phyloP scores from a whole-genome alignment of 2,888 invertebrate genomes.

The Pachymerium ferrugineum region DNA sequence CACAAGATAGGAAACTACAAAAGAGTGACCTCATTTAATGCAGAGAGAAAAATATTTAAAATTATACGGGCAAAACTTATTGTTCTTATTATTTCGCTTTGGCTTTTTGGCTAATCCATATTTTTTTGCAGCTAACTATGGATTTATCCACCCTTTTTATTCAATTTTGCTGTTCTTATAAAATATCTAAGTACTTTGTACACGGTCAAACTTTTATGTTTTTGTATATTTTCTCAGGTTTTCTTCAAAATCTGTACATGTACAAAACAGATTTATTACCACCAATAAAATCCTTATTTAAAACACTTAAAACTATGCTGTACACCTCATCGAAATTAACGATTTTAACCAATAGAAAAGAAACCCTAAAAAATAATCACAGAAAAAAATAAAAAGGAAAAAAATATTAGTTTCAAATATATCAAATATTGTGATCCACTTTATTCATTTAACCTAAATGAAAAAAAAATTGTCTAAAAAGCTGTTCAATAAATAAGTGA shows the following conservation, averaged over 20 bases:
- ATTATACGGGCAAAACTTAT: too few species aligned
- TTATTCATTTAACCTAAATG: background rate
- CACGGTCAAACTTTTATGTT: background rate
- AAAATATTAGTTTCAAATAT: too few species aligned
- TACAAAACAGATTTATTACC: background rate
- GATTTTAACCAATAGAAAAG: background rate
- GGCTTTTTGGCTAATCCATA: too few species aligned
- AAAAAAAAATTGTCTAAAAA: background rate
- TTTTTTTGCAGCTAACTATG: background rate
- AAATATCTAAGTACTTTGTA: background rate
- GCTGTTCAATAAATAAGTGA: background rate
- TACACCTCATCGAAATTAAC: background rate
- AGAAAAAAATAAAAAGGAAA: background rate
- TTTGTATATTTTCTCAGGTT: background rate
- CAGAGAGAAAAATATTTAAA: too few species aligned
- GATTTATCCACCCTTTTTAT: conserved; percentile 2
- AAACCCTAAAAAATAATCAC: too few species aligned
- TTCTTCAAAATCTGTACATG: background rate
- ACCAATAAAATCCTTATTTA: background rate
- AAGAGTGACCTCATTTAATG: too few species aligned
- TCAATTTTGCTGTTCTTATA: background rate
- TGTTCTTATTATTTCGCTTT: too few species aligned
- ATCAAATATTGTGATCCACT: background rate
- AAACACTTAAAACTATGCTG: conserved; percentile 2
- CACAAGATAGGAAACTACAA: background rate